phyloP scores from a whole-genome alignment of 2,113 vertebrate genomes.

The Peromyscus leucopus region DNA sequence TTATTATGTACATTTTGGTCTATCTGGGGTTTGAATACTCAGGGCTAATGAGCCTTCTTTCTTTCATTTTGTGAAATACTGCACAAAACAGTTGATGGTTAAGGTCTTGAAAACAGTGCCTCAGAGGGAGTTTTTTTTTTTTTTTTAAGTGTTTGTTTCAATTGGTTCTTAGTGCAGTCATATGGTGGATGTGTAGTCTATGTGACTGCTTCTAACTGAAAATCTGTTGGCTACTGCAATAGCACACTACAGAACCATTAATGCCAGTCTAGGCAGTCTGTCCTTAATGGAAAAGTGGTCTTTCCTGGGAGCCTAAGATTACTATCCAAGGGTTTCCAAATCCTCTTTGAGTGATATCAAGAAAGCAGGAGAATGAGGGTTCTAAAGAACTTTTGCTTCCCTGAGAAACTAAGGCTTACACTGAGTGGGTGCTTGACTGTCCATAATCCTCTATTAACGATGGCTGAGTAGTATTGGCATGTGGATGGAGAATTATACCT shows the following conservation, averaged over 20 bases:
- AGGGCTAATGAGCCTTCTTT: not conserved
- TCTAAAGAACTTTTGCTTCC: not conserved
- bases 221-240: not conserved
- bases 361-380: not conserved
- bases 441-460: not conserved
- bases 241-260: not conserved
- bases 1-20: not conserved
- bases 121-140: not conserved
- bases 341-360: not conserved
- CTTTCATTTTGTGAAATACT: not conserved
- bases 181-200: not conserved
- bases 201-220: not conserved
- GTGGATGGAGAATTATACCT: not conserved
- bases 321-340: not conserved
- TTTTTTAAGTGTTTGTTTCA: constrained; percentile 2
- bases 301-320: not conserved
- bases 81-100: not conserved
- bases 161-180: not conserved
- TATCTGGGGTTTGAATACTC: not conserved
- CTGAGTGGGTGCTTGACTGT: not conserved
- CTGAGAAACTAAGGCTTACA: not conserved
- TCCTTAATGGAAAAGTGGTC: not conserved
- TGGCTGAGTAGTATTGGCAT: not conserved
- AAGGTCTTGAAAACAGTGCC: not conserved
- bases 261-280: not conserved